phyloP scores from a whole-genome alignment of 2,888 invertebrate species.

The Temnothorax unifasciatus region DNA sequence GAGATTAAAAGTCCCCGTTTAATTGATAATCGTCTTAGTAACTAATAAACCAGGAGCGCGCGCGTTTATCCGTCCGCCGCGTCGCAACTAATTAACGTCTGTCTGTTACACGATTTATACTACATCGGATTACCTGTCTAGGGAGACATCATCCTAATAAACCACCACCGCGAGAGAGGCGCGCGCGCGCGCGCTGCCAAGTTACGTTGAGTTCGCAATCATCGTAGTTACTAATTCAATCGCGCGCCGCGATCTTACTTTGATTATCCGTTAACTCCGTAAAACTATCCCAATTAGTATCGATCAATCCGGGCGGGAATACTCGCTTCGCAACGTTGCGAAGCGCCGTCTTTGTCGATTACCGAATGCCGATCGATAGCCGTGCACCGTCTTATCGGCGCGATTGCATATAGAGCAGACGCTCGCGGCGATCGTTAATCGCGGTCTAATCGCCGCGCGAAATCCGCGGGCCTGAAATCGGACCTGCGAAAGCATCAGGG shows the following conservation, averaged over 20 bases:
- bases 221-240: slow-evolving; percentile 45
- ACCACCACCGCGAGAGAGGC: not conserved
- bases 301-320: not conserved
- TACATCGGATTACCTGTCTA: slow-evolving; percentile 24
- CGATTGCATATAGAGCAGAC: slow-evolving; percentile 1
- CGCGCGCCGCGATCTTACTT: slow-evolving; percentile 39
- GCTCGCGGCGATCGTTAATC: slow-evolving; percentile 46
- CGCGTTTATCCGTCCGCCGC: slow-evolving; percentile 45
- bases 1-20: slow-evolving; percentile 1
- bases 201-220: slow-evolving; percentile 37
- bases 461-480: slow-evolving; percentile 35
- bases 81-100: slow-evolving; percentile 47
- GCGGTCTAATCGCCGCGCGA: slow-evolving; percentile 44
- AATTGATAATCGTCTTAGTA: slow-evolving; percentile 5
- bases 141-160: slow-evolving; percentile 21
- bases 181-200: not conserved
- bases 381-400: not conserved
- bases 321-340: not conserved
- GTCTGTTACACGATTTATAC: slow-evolving; percentile 38
- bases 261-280: slow-evolving; percentile 47
- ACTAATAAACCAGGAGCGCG: slow-evolving; percentile 1
- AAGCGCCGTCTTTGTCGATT: slow-evolving; percentile 28
- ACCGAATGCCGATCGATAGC: slow-evolving; percentile 12
- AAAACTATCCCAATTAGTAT: slow-evolving; percentile 49
- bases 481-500: slow-evolving; percentile 36